A percentile compares a stretch with the other conserved stretches of the same genome.
These are phyloP conservation scores for Clarias laeviceps DNA, from an alignment of 2,797 vertebrate genomes.

Conservation along the genomic window DNA sequence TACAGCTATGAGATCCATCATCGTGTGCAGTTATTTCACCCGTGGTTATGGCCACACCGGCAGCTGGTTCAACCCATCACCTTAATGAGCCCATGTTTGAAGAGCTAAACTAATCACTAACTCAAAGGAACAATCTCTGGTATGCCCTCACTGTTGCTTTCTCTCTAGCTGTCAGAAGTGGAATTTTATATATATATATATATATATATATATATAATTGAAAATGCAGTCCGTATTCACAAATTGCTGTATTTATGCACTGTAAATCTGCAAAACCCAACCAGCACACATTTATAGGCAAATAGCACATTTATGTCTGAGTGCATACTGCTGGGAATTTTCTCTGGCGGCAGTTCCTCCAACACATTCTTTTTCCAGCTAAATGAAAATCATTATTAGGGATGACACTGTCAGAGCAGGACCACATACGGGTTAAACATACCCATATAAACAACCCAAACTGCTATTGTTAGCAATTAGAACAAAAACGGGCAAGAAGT, in stretches of 20 bases:
- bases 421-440: not conserved
- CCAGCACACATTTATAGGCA: constrained; percentile 10
- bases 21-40: constrained; percentile 35
- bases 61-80: constrained; percentile 42
- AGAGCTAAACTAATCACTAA: constrained; percentile 46
- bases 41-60: constrained; percentile 32
- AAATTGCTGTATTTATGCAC: not conserved
- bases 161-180: not conserved
- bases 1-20: constrained; percentile 46
- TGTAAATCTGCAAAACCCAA: not conserved
- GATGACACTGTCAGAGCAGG: not conserved
- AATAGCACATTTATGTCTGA: constrained; percentile 7
- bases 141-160: constrained; percentile 2
- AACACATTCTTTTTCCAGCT: not conserved
- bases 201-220: not conserved
- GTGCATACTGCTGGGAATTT: not conserved
- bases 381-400: not conserved
- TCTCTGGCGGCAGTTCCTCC: not conserved
- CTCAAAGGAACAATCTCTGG: not conserved
- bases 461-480: not conserved
- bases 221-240: not conserved
- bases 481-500: not conserved
- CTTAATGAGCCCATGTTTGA: constrained; percentile 19
- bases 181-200: not conserved
- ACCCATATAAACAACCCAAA: not conserved